These are phyloP conservation scores for Haemorhous mexicanus DNA, from an alignment of 2,113 vertebrate genomes.

Conservation along the genomic window DNA sequence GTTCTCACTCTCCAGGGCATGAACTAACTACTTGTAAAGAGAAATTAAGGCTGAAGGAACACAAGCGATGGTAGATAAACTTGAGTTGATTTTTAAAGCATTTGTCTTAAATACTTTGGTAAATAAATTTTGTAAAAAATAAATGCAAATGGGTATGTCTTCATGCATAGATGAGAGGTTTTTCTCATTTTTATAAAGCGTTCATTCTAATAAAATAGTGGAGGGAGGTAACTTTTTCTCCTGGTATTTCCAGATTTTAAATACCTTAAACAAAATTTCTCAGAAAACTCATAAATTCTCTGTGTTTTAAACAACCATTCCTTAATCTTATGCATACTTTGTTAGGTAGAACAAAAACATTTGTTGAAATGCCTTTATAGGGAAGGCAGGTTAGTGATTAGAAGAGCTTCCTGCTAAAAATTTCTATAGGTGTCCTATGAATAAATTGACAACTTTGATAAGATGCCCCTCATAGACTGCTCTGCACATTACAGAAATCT, in stretches of 20 bases:
- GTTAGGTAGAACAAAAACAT: background rate
- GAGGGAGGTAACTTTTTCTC: background rate
- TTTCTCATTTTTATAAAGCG: background rate
- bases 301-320: background rate
- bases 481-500: background rate
- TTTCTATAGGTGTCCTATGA: background rate
- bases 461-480: background rate
- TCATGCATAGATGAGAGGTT: background rate
- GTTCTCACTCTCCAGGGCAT: background rate
- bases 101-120: background rate
- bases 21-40: background rate
- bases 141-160: background rate
- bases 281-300: background rate
- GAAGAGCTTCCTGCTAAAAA: background rate
- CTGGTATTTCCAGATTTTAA: background rate
- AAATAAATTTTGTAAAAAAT: background rate
- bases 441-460: constrained; percentile 3
- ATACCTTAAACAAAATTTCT: background rate
- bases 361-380: background rate
- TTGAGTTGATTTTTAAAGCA: background rate
- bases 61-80: background rate
- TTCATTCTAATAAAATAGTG: background rate
- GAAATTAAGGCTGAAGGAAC: background rate
- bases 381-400: background rate
- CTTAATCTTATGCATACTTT: background rate